Conservation (phyloP, 2,113 vertebrate species). For the Ivindomyrus marchei region DNA sequence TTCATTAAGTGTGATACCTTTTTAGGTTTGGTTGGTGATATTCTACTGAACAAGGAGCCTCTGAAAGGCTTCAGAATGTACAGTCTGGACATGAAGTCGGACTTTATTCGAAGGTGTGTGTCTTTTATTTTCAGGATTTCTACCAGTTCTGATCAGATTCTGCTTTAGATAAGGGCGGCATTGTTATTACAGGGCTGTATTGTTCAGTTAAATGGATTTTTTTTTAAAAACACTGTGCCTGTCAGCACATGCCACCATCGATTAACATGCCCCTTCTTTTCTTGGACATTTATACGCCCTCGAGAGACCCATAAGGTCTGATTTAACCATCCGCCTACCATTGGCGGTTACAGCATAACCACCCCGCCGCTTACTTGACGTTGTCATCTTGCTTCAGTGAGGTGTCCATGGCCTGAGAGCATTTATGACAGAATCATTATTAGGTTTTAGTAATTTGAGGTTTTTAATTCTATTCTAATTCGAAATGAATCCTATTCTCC, state of each 20-base stretch:
- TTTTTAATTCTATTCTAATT: not conserved
- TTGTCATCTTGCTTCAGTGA: not conserved
- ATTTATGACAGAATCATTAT: not conserved
- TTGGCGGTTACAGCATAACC: not conserved
- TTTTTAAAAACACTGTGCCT: not conserved
- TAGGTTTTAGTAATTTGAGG: not conserved
- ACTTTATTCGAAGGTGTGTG: constrained; percentile 62
- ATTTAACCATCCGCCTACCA: not conserved
- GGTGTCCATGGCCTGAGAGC: not conserved
- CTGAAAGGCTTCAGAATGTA: constrained; percentile 60
- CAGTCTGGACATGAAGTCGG: constrained; percentile 65
- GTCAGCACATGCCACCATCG: not conserved
- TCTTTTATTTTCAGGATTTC: constrained; percentile 14
- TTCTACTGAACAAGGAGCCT: constrained; percentile 58
- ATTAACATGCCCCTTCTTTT: not conserved
- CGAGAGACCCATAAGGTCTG: not conserved
- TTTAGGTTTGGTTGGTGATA: constrained; percentile 63
- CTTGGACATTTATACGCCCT: not conserved
- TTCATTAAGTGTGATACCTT: constrained; percentile 31
- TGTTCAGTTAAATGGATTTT: not conserved
- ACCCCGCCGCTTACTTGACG: not conserved
- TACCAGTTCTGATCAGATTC: not conserved
- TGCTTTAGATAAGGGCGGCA: not conserved
- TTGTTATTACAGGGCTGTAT: not conserved
- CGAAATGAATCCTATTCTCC: not conserved